These are phyloP conservation scores for Premnoplex brunnescens DNA, from an alignment of 2,797 vertebrate genomes.

Conservation along the genomic window DNA sequence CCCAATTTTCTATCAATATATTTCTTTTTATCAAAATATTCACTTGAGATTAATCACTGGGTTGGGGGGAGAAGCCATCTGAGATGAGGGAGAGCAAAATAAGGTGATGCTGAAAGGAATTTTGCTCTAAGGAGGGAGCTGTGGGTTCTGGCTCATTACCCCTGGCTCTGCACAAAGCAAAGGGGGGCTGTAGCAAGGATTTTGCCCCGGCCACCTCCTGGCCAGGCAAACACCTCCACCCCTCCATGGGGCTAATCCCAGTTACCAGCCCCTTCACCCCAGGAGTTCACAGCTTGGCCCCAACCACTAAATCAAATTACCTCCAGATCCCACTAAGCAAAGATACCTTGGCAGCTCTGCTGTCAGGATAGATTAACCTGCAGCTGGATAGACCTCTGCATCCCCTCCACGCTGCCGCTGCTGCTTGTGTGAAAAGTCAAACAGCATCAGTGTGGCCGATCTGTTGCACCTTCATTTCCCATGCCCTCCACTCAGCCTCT, in stretches of 20 bases:
- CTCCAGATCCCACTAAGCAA: not conserved
- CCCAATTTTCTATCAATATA: not conserved
- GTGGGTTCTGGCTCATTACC: not conserved
- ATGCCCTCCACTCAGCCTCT: not conserved
- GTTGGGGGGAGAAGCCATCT: not conserved
- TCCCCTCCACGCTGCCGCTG: fast-evolving
- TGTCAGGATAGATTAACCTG: constrained; percentile 1
- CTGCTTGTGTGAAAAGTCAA: not conserved
- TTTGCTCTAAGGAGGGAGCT: not conserved
- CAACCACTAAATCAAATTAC: constrained; percentile 3
- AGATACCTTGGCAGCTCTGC: not conserved
- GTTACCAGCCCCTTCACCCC: not conserved
- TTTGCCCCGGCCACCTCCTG: not conserved
- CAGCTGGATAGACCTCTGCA: not conserved
- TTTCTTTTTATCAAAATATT: constrained; percentile 51
- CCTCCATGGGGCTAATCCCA: fast-evolving
- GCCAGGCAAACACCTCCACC: not conserved
- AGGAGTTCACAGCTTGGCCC: not conserved
- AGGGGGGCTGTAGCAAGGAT: not conserved
- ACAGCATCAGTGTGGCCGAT: not conserved
- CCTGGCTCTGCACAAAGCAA: not conserved
- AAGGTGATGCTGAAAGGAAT: not conserved
- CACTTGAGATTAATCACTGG: constrained; percentile 42
- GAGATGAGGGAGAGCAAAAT: not conserved
- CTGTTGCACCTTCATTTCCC: not conserved